Percentiles rank a stretch among this genome's conserved stretches.
Evolutionary conservation across 2,113 vertebrate genomes (phyloP).

Genomic region (Lepisosteus osseus): DNA sequence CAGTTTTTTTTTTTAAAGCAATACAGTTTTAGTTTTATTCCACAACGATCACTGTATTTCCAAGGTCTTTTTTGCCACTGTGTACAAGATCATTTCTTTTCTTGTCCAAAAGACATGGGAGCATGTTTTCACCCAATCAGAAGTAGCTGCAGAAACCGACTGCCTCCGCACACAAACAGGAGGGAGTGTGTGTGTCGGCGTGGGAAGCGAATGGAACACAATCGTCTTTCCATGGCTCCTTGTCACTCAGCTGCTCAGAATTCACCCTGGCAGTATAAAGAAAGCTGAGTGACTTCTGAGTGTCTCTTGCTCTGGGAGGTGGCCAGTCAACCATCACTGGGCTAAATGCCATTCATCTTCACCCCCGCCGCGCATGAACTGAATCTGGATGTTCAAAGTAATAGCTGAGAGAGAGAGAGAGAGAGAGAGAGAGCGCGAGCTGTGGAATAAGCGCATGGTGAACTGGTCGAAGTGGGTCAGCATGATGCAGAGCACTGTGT

Average conservation of each 20-base stretch:
- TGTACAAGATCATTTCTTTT: too few species aligned
- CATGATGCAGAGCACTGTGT: not conserved
- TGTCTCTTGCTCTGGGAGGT: not conserved
- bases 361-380: not conserved
- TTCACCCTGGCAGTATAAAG: not conserved
- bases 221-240: not conserved
- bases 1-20: too few species aligned
- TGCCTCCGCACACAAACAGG: too few species aligned
- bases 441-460: not conserved
- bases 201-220: not conserved
- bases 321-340: not conserved
- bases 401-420: not conserved
- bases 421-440: not conserved
- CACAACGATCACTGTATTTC: too few species aligned
- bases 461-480: not conserved
- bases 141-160: too few species aligned
- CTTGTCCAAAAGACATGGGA: too few species aligned
- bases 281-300: not conserved
- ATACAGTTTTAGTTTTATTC: too few species aligned
- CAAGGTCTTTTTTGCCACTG: too few species aligned
- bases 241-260: not conserved
- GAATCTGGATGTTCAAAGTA: not conserved
- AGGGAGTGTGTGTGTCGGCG: not conserved
- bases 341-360: slow-evolving; percentile 3
- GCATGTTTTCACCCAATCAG: too few species aligned